Conservation (phyloP, 2,888 invertebrate species). For the Melieria omissa region DNA sequence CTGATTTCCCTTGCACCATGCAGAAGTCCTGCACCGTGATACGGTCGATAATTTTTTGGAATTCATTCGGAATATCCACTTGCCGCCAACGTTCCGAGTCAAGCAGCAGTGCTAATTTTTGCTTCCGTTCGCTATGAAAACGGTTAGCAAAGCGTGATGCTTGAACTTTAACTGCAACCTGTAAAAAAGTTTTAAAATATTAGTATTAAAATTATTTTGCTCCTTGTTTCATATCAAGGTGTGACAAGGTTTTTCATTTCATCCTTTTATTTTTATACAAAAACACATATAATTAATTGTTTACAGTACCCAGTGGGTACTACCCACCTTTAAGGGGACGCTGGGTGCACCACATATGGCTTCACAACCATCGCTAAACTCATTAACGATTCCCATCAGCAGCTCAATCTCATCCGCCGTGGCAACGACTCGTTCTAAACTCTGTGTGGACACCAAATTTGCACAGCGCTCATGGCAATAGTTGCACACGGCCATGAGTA, state of each 20-base stretch:
- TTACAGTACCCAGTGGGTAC: background rate
- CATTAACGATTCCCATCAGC: conserved; percentile 80
- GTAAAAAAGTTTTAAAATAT: background rate
- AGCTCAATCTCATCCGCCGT: conserved; percentile 80
- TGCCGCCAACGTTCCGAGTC: conserved; percentile 95
- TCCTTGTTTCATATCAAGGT: background rate
- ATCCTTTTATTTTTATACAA: background rate
- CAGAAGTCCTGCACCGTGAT: conserved; percentile 69
- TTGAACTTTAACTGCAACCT: conserved; percentile 83
- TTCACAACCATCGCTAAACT: conserved; percentile 82
- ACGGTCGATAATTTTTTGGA: conserved; percentile 84
- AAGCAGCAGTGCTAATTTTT: conserved; percentile 83
- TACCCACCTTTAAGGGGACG: conserved; percentile 75
- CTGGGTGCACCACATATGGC: conserved; percentile 79
- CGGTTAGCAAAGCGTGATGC: conserved; percentile 90
- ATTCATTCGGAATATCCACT: conserved; percentile 89
- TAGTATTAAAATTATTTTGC: background rate
- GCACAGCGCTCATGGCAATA: conserved; percentile 93
- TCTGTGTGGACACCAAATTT: conserved; percentile 84
- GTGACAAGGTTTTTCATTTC: no score
- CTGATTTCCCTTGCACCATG: conserved; percentile 38
- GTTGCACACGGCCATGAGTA: conserved; percentile 86
- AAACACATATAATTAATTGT: background rate
- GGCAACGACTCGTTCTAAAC: conserved; percentile 76
- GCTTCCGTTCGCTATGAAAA: conserved; percentile 89